Evolutionary conservation across 2,888 invertebrate species (phyloP).

Genomic region (Dynastes grantii): DNA sequence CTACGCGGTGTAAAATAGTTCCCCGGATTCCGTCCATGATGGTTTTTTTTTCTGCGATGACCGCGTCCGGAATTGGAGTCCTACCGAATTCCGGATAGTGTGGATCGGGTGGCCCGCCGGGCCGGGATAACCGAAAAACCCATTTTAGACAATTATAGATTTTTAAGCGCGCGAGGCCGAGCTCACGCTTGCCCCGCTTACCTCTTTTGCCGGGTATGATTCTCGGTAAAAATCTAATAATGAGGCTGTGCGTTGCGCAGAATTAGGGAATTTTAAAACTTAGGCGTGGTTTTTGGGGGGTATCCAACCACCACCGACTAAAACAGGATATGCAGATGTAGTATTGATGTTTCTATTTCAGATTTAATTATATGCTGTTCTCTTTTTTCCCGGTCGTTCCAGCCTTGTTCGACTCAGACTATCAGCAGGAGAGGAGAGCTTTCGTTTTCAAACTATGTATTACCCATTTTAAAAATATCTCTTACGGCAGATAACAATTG

Average conservation of each 20-base stretch:
- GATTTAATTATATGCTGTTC: constrained; percentile 70
- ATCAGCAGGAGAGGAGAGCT: constrained; percentile 35
- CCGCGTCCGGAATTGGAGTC: constrained; percentile 22
- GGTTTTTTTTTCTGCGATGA: constrained; percentile 28
- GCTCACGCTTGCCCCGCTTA: constrained; percentile 50
- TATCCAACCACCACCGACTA: constrained; percentile 47
- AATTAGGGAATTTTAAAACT: constrained; percentile 70
- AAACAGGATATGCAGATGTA: constrained; percentile 65
- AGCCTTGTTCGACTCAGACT: constrained; percentile 34
- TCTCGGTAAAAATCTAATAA: constrained; percentile 68
- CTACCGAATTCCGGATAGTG: constrained; percentile 18
- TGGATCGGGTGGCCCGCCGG: not conserved
- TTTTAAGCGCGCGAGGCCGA: constrained; percentile 47
- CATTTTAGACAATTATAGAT: constrained; percentile 49
- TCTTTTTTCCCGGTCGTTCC: constrained; percentile 63
- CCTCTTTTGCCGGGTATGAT: constrained; percentile 55
- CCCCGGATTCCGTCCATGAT: constrained; percentile 49
- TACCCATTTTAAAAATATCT: constrained; percentile 60
- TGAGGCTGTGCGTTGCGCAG: constrained; percentile 67
- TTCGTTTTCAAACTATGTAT: constrained; percentile 56
- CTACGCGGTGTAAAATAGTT: constrained; percentile 61
- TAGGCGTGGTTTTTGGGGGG: constrained; percentile 68
- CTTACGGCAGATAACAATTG: constrained; percentile 60
- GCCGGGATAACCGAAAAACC: constrained; percentile 45
- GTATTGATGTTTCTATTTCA: constrained; percentile 71